Base-by-base conservation (phyloP, 2,113 vertebrate genomes). In the Hemiscyllium ocellatum region DNA sequence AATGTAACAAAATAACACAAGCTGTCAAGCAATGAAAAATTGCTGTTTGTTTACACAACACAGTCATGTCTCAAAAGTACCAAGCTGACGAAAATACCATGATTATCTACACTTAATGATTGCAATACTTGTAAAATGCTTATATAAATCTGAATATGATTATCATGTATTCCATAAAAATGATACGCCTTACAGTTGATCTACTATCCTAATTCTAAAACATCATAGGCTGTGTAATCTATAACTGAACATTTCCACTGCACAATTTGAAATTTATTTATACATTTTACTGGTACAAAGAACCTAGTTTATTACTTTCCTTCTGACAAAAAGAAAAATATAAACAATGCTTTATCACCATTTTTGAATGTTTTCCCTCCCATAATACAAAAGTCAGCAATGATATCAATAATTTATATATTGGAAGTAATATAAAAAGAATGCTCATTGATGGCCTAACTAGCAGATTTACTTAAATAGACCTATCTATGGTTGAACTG, bases 351-450 rank as follows among this genome's bases (percentile, higher is more conserved):
- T 98, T 98, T 97, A 97, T 98, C 97, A 97, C 98, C 97, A 97
- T 97, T 98, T 98, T 97, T 98, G 98, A 97, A 98, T 97, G 96
- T 97, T 97, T 97, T 97, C 97, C 98, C 98, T 98, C 98, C 98
- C 98, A 96, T 98, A 98, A 98, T 99, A 99, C 98, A 99, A 99
- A 99, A 98, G 97, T 98, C 98, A 98, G 98, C 98, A 98, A 97
- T 98, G 98, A 98, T 98, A 98, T 98, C 98, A 98, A 98, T 98
- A 98, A 98, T 98, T 98, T 98, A 98, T 98, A 98, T 98, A 98
- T 97, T 98, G 98, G 98, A 99, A 98, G 98, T 98, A 98, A 98
- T 98, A 98, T 98, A 98, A 98, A 98, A 98, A 98, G 98, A 98
- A 98, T 97, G 98, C 97, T 97, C 98, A 97, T 97, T 96, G 97